Percentiles rank a stretch among this genome's conserved stretches.
Evolutionary conservation across 1,140 invertebrate genomes (phyloP).

Genomic region (Pemphigus obesinymphae): DNA sequence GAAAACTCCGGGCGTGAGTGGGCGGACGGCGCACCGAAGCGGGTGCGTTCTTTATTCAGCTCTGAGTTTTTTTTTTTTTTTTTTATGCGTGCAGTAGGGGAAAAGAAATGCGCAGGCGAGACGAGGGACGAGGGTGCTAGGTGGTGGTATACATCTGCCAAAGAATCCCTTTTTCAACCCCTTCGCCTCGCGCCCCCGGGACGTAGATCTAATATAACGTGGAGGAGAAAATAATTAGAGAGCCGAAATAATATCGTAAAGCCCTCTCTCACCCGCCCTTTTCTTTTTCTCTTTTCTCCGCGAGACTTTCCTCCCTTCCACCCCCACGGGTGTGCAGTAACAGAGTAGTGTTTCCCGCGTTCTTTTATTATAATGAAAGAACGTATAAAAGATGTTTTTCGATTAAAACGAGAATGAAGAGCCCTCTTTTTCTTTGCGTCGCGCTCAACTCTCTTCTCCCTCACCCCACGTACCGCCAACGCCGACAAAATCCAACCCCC

Average conservation of each 20-base stretch:
- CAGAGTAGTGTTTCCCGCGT: constrained; percentile 28
- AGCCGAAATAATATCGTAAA: constrained; percentile 41
- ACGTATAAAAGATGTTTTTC: constrained; percentile 40
- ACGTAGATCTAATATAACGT: constrained; percentile 33
- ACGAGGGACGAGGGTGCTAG: not conserved
- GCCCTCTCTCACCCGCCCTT: not conserved
- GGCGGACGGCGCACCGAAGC: not conserved
- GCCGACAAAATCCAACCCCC: not conserved
- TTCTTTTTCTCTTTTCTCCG: not conserved
- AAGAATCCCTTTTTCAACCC: constrained; percentile 26
- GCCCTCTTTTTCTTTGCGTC: constrained; percentile 38
- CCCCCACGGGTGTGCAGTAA: not conserved
- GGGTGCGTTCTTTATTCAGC: constrained; percentile 13
- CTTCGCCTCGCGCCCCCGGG: not conserved
- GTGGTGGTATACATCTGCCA: constrained; percentile 13
- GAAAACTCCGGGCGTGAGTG: not conserved
- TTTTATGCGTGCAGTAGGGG: not conserved
- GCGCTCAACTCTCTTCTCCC: not conserved
- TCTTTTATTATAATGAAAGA: constrained; percentile 41
- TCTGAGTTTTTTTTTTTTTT: not conserved
- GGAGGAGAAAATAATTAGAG: constrained; percentile 40
- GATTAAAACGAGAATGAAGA: constrained; percentile 41
- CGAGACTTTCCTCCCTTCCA: not conserved
- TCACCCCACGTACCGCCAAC: not conserved
- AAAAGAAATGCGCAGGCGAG: not conserved